Percentiles rank a stretch among this genome's conserved stretches.
These are phyloP conservation scores for Mormyrops attenuatus DNA, from an alignment of 2,797 vertebrate species.

Conservation along the genomic window DNA sequence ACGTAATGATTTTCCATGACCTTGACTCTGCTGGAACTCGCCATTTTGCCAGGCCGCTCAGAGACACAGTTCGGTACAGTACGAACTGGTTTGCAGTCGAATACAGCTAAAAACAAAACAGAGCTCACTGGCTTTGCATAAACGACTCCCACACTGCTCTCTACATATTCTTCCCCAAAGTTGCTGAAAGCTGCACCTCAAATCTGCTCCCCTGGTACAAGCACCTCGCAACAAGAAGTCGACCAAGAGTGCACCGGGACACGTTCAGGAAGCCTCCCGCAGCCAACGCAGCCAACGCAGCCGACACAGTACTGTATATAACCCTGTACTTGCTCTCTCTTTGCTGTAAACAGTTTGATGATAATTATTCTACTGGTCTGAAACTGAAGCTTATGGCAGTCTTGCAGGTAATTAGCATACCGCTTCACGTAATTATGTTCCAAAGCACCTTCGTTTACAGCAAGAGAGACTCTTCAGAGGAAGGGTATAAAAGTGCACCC, in stretches of 20 bases:
- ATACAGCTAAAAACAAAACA: background rate
- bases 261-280: background rate
- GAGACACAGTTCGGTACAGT: background rate
- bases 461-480: background rate
- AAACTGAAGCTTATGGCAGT: background rate
- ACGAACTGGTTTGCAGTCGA: background rate
- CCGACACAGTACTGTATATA: background rate
- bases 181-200: background rate
- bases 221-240: background rate
- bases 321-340: background rate
- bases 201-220: background rate
- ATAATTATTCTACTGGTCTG: background rate
- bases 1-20: background rate
- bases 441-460: background rate
- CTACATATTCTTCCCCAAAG: background rate
- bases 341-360: background rate
- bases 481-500: background rate
- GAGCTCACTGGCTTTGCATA: background rate
- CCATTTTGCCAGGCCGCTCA: background rate
- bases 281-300: background rate
- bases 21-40: background rate
- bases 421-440: background rate
- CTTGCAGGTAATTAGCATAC: background rate
- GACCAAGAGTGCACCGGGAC: background rate
- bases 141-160: background rate